A percentile compares a stretch with the other conserved stretches of the same genome.
phyloP scores from a whole-genome alignment of 1,140 invertebrate species.

The Pogonus chalceus region DNA sequence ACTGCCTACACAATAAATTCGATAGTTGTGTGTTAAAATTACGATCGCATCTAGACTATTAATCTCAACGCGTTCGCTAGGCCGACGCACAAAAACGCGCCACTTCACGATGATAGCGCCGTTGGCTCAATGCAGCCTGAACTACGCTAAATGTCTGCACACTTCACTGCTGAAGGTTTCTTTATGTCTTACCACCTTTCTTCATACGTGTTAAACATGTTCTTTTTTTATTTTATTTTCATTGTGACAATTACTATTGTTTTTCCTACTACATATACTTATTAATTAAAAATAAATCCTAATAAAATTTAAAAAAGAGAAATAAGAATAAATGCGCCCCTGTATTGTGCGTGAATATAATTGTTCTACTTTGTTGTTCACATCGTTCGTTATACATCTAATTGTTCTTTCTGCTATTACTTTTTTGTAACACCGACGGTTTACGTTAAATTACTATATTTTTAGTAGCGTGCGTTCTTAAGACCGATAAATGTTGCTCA shows the following conservation, averaged over 20 bases:
- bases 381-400: not conserved
- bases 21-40: constrained; percentile 3
- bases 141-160: constrained; percentile 13
- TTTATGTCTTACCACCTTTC: not conserved
- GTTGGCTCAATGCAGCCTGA: constrained; percentile 19
- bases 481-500: no score
- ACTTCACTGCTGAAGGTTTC: constrained; percentile 9
- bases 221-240: no score
- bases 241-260: constrained; percentile 25
- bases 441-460: not conserved
- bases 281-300: no score
- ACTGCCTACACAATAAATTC: constrained; percentile 6
- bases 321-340: no score
- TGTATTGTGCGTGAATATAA: not conserved
- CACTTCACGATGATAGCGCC: not conserved
- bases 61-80: not conserved
- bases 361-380: not conserved
- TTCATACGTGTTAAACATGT: not conserved
- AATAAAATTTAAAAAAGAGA: no score
- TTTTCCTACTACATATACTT: constrained; percentile 5
- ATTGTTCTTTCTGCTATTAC: not conserved
- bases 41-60: not conserved
- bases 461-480: not conserved
- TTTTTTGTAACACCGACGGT: not conserved
- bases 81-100: not conserved